Evolutionary conservation across 2,888 invertebrate genomes (phyloP), one percentile per base, ranked within the genome.

Genomic region (Perizoma flavofasciatum): DNA sequence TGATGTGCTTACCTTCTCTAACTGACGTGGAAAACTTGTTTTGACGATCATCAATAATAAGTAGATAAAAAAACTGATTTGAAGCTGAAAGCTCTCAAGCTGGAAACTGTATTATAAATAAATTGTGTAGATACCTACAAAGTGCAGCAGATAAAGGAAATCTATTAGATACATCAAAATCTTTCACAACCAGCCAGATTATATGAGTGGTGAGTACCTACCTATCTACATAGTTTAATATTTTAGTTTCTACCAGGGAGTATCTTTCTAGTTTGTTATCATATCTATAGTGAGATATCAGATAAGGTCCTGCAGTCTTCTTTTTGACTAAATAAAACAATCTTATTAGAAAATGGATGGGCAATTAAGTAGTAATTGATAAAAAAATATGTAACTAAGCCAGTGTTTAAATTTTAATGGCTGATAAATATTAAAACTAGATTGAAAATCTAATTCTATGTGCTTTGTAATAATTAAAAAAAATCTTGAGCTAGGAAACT

Each of bases 31-130:
- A 34, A 43, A 55, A 49, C 49, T 55, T 22, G 41, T 22, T 9
- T 37, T 39, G 32, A 35, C 41, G 35, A 56, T n/a, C 41, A 50
- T 41, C 40, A 45, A 46, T 49, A 49, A 52, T 52, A 22, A 22
- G 22, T 22, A 22, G 22, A n/a, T n/a, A n/a, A n/a, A n/a, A n/a
- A n/a, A n/a, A n/a, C n/a, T 41, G 45, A 34, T 44, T 52, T 6
- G 32, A 55, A 52, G 45, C 44, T 46, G 40, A 55, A 61, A 61
- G 60, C 60, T 61, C 43, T 33, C n/a, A 41, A 41, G n/a, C 10
- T 10, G 5, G 5, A 10, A 41, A 41, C 41, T 41, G 40, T 41
- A 41, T 5, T 10, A 1, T 37, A 37, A 37, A 37, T 7, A 5
- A 7, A 37, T 37, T 37, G 37, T 37, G 37, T 41, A n/a, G n/a